A percentile compares a stretch with the other conserved stretches of the same genome.
These are phyloP conservation scores for Pterocles gutturalis DNA, from an alignment of 2,113 vertebrate genomes.

Conservation along the genomic window DNA sequence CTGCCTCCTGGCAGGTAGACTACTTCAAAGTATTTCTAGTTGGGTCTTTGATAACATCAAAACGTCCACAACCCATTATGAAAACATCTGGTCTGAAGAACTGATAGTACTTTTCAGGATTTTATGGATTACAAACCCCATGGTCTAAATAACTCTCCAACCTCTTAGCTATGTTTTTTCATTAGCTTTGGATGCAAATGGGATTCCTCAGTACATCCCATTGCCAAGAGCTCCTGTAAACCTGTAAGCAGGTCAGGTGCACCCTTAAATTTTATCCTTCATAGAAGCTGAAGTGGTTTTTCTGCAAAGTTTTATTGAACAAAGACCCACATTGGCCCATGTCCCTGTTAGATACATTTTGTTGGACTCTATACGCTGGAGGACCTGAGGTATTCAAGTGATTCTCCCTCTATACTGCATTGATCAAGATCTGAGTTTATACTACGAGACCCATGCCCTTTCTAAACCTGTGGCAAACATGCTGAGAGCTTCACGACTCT, in stretches of 20 bases:
- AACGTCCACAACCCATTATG: background rate
- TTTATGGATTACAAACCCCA: background rate
- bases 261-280: background rate
- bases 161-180: background rate
- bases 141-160: background rate
- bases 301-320: background rate
- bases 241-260: background rate
- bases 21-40: background rate
- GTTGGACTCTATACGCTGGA: background rate
- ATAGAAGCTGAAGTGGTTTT: background rate
- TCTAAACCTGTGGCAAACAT: background rate
- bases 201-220: background rate
- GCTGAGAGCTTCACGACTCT: background rate
- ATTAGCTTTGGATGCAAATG: background rate
- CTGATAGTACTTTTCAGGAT: background rate
- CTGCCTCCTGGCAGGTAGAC: conserved; percentile 5
- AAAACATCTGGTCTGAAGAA: conserved; percentile 17
- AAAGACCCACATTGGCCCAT: background rate
- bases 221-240: background rate
- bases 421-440: background rate
- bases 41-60: background rate
- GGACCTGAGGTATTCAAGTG: accelerated
- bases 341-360: background rate
- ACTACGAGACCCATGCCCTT: background rate
- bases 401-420: background rate